A percentile compares a stretch with the other conserved stretches of the same genome.
phyloP scores from a whole-genome alignment of 1,140 invertebrate species.

The Hypsibius dujardini region DNA sequence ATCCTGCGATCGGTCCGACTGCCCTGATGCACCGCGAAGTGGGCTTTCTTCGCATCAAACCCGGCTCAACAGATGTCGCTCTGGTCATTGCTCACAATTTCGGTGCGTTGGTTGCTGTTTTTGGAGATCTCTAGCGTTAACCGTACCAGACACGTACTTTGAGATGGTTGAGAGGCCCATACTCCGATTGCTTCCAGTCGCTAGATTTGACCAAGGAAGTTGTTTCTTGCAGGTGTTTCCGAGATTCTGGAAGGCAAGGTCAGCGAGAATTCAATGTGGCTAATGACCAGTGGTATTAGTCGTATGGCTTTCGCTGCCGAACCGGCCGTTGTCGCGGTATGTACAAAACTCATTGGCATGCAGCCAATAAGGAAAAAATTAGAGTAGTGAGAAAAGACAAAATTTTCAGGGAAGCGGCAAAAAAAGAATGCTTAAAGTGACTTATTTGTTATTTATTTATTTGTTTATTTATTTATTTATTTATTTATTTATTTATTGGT shows the following conservation, averaged over 20 bases:
- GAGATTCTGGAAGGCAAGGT: neutral
- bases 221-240: neutral
- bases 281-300: conserved; percentile 26
- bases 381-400: too few species aligned
- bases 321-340: conserved; percentile 29
- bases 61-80: conserved; percentile 22
- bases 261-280: neutral
- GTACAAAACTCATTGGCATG: too few species aligned
- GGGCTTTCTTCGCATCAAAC: conserved; percentile 28
- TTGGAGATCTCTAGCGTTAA: too few species aligned
- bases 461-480: neutral
- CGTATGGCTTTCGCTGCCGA: conserved; percentile 28
- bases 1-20: neutral
- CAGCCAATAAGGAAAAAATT: too few species aligned
- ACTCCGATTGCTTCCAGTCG: too few species aligned
- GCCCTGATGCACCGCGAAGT: conserved; percentile 27
- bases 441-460: conserved; percentile 7
- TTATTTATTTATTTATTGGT: too few species aligned
- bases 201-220: too few species aligned
- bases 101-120: too few species aligned
- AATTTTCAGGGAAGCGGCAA: too few species aligned
- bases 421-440: too few species aligned
- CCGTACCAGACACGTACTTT: too few species aligned
- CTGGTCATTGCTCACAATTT: conserved; percentile 4
- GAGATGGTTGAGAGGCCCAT: too few species aligned